These are phyloP conservation scores for Andrena praecox DNA, from an alignment of 2,888 invertebrate genomes.

Conservation along the genomic window DNA sequence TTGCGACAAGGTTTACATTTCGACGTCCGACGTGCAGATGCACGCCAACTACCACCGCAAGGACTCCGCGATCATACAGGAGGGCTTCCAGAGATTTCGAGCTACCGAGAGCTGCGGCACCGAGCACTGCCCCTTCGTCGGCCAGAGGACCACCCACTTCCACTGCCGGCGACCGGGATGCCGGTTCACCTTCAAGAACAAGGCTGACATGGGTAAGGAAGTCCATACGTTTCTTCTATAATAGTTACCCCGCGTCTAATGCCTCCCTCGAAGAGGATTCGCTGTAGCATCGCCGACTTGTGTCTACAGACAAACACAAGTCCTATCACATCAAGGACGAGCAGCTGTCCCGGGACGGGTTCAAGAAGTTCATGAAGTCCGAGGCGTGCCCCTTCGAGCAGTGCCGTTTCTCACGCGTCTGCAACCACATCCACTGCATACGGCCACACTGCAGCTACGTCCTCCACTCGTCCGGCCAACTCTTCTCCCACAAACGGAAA, in stretches of 20 bases:
- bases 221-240: slow-evolving; percentile 7
- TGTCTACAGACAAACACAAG: slow-evolving; percentile 96
- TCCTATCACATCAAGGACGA: slow-evolving; percentile 99
- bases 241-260: neutral
- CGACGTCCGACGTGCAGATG: slow-evolving; percentile 99
- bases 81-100: slow-evolving; percentile 98
- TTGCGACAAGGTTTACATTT: slow-evolving; percentile 98
- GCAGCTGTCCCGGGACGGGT: slow-evolving; percentile 97
- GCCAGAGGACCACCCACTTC: slow-evolving; percentile 98
- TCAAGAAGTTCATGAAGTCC: slow-evolving; percentile 99
- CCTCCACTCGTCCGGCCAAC: slow-evolving; percentile 97
- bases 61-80: slow-evolving; percentile 98
- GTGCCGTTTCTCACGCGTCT: slow-evolving; percentile 97
- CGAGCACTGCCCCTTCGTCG: slow-evolving; percentile 95
- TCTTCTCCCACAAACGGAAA: slow-evolving; percentile 98
- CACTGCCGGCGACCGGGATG: slow-evolving; percentile 97
- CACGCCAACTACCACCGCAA: slow-evolving; percentile 99
- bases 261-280: neutral
- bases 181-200: slow-evolving; percentile 98
- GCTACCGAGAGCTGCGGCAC: slow-evolving; percentile 98
- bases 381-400: slow-evolving; percentile 96
- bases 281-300: neutral
- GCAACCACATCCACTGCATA: slow-evolving; percentile 99
- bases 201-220: slow-evolving; percentile 99
- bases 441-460: slow-evolving; percentile 98